Evolutionary conservation across 2,113 vertebrate species (phyloP).

Genomic region (Taurulus bubalis): DNA sequence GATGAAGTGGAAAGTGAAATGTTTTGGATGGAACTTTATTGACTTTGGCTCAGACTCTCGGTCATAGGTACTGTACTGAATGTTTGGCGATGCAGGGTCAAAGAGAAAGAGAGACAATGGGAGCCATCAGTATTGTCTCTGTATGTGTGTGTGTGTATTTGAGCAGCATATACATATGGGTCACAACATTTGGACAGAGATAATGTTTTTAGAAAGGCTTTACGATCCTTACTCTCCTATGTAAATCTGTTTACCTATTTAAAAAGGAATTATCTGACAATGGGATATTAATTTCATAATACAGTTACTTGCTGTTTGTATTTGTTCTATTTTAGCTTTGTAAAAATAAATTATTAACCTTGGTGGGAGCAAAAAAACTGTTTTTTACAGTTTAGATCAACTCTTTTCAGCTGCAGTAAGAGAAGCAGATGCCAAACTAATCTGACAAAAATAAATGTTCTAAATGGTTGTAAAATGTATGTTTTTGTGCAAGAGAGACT

Average conservation of each 20-base stretch:
- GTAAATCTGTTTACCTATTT: not conserved
- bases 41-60: constrained; percentile 64
- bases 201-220: not conserved
- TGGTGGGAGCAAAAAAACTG: not conserved
- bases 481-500: not conserved
- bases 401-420: not conserved
- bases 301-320: not conserved
- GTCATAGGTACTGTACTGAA: constrained; percentile 50
- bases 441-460: not conserved
- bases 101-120: constrained; percentile 57
- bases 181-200: not conserved
- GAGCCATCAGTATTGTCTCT: constrained; percentile 28
- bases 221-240: not conserved
- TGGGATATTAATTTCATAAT: not conserved
- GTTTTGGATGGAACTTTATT: constrained; percentile 72
- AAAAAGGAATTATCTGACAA: not conserved
- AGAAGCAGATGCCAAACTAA: not conserved
- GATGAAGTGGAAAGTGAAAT: constrained; percentile 71
- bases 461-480: not conserved
- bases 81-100: constrained; percentile 56
- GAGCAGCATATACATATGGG: not conserved
- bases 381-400: not conserved
- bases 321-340: not conserved
- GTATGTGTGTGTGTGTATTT: not conserved
- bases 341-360: not conserved